Evolutionary conservation across 2,888 invertebrate species (phyloP), one percentile per base, ranked within the genome.

Genomic region (Malacosoma neustria): DNA sequence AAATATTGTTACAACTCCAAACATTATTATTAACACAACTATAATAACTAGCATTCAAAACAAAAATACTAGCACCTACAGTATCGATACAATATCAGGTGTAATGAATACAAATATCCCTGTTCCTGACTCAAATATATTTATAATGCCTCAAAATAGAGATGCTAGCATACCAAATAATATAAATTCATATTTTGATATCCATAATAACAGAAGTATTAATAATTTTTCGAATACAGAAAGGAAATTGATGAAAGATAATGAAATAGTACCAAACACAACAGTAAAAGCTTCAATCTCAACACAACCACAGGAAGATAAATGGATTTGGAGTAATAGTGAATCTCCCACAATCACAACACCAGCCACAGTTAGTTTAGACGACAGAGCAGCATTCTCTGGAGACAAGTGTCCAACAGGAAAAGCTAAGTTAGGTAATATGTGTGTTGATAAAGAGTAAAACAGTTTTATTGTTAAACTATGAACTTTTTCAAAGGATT

Each of bases 341-440:
- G 36, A 22, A 7, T 3, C 30, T 11, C 30, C 31, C 2, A 34
- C 13, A 4, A 42, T 33, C 1, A 39, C 33, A 22, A 39, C 44
- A 6, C 48, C 49, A 1, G 34, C 36, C 0, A 36, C 22, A 1
- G 22, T 22, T 1, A 7, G 3, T 1, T 22, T 64, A 4, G 57
- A 50, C 9, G 52, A 65, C 30, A 51, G 62, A 34, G 57, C 53
- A 0, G 52, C 59, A 0, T 61, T 65, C 11, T 35, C 36, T 0
- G 64, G 54, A 0, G 51, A 45, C 34, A 36, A 51, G 11, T 65
- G 64, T 35, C 54, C 63, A 0, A 43, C 50, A 0, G 58, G 60
- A 0, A 44, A 50, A 32, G 41, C 46, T 0, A 50, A 41, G 35
- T 37, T 57, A 2, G 43, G 41, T 1, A 43, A 49, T 0, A 42